Evolutionary conservation across 1,140 invertebrate species (phyloP), one percentile per base, ranked within the genome.

Genomic region (Physella acuta): DNA sequence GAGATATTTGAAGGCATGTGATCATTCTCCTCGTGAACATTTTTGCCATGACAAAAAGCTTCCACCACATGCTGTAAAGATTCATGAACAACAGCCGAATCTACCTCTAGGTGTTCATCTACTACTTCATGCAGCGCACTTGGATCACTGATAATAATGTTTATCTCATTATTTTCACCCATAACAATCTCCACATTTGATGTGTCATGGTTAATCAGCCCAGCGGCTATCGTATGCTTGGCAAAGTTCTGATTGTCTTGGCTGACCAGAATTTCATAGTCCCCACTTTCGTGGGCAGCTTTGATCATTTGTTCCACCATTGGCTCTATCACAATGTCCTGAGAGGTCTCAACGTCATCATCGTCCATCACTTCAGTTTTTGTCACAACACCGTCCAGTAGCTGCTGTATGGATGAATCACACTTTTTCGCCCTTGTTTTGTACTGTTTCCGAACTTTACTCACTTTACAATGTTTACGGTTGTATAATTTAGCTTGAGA

Each of bases 131-230:
- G 62, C 28, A 64, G 33, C 1, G 62, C 49, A 20, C 62, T 51
- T 3, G 62, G 62, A 26, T 64, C 62, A 33, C 60, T 68, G 56
- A 68, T 68, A 26, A 68, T 68, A 37, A 68, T 68, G 66, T 49
- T 68, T 2, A 68, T 68, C 28, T 68, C 66, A 55, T 68, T 68
- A 39, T 68, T 68, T 20, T 68, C 66, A 8, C 66, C 66, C 53
- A 68, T 60, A 24, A 68, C 66, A 33, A 68, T 58, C 30, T 68
- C 55, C 11, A 68, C 37, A 55, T 68, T 68, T 1, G 62, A 65
- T 24, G 30, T 24, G 39, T 51, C 53, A 11, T 49, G 37, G 24
- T 26, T 36, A 26, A 68, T 59, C 3, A 68, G 66, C 8, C 51
- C 56, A 17, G 39, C 3, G n/a, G 55, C n/a, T 36, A 59, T 58